Evolutionary conservation across 35 echinoderm and acorn worm genomes (phyloP).

Genomic region (Diadema setosum): DNA sequence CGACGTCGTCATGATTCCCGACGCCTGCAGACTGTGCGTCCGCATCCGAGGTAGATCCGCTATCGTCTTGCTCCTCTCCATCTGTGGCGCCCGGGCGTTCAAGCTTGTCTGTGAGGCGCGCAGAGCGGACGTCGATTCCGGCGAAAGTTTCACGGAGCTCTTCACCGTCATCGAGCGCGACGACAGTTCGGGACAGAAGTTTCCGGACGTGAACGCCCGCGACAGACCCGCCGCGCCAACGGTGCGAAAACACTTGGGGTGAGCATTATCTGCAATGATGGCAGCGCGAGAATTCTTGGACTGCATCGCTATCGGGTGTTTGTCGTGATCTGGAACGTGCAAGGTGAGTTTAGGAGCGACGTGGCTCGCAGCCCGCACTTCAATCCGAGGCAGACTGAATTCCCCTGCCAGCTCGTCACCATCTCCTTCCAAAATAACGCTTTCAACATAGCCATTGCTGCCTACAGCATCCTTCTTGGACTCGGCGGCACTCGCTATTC

Average conservation of each 20-base stretch:
- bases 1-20: not conserved
- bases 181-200: not conserved
- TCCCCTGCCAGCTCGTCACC: not conserved
- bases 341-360: too few species aligned
- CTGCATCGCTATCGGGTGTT: not conserved
- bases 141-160: not conserved
- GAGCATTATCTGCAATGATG: constrained; percentile 4
- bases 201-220: not conserved
- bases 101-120: not conserved
- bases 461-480: not conserved
- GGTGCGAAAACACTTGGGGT: not conserved
- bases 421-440: not conserved
- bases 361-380: too few species aligned
- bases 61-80: not conserved
- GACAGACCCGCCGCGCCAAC: not conserved
- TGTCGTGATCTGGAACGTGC: too few species aligned
- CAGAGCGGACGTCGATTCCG: not conserved
- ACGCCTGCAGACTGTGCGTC: not conserved
- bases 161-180: not conserved
- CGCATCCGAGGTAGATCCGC: not conserved
- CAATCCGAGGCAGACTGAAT: not conserved
- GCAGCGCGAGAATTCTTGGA: not conserved
- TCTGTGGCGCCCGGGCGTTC: not conserved
- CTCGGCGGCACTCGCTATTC: not conserved
- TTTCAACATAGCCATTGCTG: not conserved